These are phyloP conservation scores for Nomada lathburiana DNA, from an alignment of 2,888 invertebrate species.

Conservation along the genomic window DNA sequence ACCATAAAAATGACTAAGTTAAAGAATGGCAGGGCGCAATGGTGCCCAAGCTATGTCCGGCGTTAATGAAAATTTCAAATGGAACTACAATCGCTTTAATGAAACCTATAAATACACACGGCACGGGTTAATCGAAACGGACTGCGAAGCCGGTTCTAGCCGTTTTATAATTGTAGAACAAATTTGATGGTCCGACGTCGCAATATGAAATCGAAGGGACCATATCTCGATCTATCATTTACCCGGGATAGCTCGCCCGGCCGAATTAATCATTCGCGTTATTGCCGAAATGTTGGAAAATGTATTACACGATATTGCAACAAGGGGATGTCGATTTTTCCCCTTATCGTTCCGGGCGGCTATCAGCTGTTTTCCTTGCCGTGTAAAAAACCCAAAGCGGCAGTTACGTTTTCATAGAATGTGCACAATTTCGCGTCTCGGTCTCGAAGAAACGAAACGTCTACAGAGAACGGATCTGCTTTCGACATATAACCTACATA, in stretches of 20 bases:
- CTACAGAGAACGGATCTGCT: background rate
- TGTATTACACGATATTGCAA: background rate
- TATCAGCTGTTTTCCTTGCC: conserved; percentile 17
- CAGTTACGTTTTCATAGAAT: no score
- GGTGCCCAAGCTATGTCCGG: background rate
- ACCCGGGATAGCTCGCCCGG: conserved; percentile 2
- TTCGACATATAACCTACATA: background rate
- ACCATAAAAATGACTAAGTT: background rate
- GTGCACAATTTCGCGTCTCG: background rate
- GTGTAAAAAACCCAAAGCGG: no score
- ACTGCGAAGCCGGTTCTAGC: background rate
- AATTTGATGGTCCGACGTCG: conserved; percentile 20
- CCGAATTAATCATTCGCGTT: conserved; percentile 28
- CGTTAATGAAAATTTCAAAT: conserved; percentile 55
- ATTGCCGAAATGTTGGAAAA: conserved; percentile 15
- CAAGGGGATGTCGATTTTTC: conserved; percentile 22
- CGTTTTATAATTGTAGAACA: conserved; percentile 22
- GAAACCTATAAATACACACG: conserved; percentile 49
- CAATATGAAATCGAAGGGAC: conserved; percentile 13
- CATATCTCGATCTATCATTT: conserved; percentile 32
- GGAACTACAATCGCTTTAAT: conserved; percentile 39
- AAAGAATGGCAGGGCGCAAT: background rate
- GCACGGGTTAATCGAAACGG: conserved; percentile 40
- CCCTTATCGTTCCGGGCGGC: conserved; percentile 9
- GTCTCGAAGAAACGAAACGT: background rate